Evolutionary conservation across 2,113 vertebrate species (phyloP).

Genomic region (Axis porcinus): DNA sequence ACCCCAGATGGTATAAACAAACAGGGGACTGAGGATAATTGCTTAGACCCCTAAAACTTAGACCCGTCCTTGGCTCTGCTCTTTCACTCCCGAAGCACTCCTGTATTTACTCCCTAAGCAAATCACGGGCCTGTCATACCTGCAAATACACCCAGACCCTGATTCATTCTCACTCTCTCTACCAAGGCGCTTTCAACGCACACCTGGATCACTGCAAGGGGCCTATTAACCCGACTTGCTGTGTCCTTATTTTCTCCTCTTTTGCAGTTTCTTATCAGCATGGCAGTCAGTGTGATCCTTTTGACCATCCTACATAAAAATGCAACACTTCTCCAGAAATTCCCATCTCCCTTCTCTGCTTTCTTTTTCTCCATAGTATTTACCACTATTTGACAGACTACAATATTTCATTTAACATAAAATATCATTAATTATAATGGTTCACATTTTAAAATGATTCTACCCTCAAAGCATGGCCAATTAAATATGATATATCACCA

Average conservation of each 20-base stretch:
- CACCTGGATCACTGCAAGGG: not conserved
- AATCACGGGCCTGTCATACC: not conserved
- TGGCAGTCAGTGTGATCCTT: not conserved
- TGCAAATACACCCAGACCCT: not conserved
- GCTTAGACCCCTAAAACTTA: not conserved
- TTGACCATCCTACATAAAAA: not conserved
- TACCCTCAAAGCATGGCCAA: not conserved
- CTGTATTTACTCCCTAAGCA: not conserved
- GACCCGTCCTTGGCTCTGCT: not conserved
- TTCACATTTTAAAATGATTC: not conserved
- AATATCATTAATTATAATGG: not conserved
- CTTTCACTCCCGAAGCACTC: not conserved
- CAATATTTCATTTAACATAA: slow-evolving; percentile 10
- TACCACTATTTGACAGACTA: not conserved
- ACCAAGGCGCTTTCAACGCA: not conserved
- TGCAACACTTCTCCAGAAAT: not conserved
- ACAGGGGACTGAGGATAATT: not conserved
- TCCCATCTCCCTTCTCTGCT: not conserved
- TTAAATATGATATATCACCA: not conserved
- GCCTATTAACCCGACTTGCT: not conserved
- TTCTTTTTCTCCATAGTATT: not conserved
- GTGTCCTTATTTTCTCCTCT: not conserved
- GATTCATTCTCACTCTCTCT: not conserved
- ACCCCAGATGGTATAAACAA: not conserved
- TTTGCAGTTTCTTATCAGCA: not conserved